Base-by-base conservation (phyloP, 1,140 invertebrate species). In the Drosophila pseudoobscura region DNA sequence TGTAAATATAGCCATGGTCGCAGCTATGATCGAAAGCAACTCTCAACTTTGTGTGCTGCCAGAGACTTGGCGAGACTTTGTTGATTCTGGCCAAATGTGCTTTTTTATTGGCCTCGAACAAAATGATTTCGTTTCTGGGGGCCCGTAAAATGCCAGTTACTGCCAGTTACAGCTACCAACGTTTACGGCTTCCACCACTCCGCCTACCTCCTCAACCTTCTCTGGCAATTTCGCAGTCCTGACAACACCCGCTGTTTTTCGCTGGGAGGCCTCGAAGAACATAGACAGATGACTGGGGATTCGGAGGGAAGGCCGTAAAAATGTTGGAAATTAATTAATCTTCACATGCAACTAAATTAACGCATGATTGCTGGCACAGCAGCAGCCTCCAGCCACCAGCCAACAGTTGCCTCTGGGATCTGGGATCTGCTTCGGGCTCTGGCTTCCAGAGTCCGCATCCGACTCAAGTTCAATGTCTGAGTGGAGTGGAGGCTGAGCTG, bases 301-400 rank as follows among this genome's bases (percentile, higher is more conserved):
- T n/a, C 22, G 47, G 0, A 24, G 50, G 44, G 17, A 15, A 13
- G 43, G 80, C 56, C 61, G 80, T 80, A 85, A 87, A 87, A 87
- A 75, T 55, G 78, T 59, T 80, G 70, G 61, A 57, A 85, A 85
- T 87, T 88, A 88, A 85, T 85, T 85, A 85, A 87, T 85, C 82
- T 82, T 85, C 71, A 54, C 82, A 85, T 87, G 82, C 83, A 85
- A 85, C 82, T 85, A 85, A 85, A 85, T 85, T 85, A 85, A 85
- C 82, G 83, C 82, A 85, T 88, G 82, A 85, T 88, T 82, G 82
- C 82, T 60, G 70, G 55, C 50, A 59, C 65, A 54, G 74, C 53
- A 59, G 59, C 49, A 47, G 59, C 70, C 53, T 43, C 75, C 47
- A 78, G 58, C 57, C 49, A 35, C 62, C 39, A 20, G 17, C 29